Evolutionary conservation across 2,888 invertebrate genomes (phyloP), one percentile per base, ranked within the genome.

Genomic region (Ptychoptera albimana): DNA sequence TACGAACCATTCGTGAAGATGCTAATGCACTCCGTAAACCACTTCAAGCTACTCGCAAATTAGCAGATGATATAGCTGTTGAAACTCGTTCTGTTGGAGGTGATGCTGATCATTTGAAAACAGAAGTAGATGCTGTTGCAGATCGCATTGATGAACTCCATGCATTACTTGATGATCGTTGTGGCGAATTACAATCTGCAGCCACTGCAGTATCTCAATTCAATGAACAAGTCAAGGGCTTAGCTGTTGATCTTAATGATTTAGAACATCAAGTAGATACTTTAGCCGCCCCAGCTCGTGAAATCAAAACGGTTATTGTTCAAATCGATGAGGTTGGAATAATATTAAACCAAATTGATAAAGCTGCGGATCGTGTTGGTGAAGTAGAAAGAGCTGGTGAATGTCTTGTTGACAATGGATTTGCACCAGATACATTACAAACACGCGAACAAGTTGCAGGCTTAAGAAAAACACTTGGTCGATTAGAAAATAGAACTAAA

Each of bases 231-330:
- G 80, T 89, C 11, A 91, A 89, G 64, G 71, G 65, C 36, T 69
- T 92, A 2, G 77, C 78, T 14, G 73, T 80, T 50, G 83, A 91
- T 58, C 65, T 94, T 2, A 73, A 79, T 0, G 78, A 77, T 44
- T 64, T 94, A 43, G 93, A 94, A 58, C 77, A 77, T 45, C 86
- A 91, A 51, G 66, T 94, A 34, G 88, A 89, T 55, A 68, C 73
- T 32, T 83, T 93, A 75, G 81, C 82, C 56, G 82, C 93, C 1
- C 81, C 91, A 0, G 92, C 81, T 1, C 74, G 94, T 13, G 94
- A 94, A 60, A 74, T 91, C 38, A 85, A 87, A 59, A 77, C 79
- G 0, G 83, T 96, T 0, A 74, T 80, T 23, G 72, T 69, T 7
- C 96, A 96, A 65, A 71, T 89, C 37, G 83, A 89, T 45, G 88